phyloP scores from a whole-genome alignment of 2,113 vertebrate genomes.

The Melanerpes formicivorus region DNA sequence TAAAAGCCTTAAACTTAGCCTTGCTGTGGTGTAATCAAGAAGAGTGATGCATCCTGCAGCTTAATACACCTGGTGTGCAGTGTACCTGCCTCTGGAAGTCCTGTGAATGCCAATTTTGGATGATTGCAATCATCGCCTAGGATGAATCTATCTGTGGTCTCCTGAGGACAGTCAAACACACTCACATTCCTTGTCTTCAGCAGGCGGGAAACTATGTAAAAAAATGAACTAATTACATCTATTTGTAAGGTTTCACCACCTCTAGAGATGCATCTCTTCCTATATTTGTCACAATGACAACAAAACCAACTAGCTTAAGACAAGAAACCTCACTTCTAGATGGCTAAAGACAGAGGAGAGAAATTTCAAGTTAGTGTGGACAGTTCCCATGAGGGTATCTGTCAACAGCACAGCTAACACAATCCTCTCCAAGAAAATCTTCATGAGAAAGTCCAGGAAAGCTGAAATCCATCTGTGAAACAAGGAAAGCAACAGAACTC shows the following conservation, averaged over 20 bases:
- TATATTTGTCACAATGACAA: background rate
- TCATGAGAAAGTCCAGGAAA: background rate
- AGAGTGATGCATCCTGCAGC: background rate
- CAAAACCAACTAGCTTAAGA: background rate
- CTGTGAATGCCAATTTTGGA: background rate
- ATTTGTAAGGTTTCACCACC: background rate
- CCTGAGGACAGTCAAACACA: background rate
- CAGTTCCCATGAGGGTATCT: background rate
- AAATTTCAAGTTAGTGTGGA: background rate
- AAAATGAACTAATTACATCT: background rate
- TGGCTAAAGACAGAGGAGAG: background rate
- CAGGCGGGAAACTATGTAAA: background rate
- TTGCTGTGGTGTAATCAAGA: background rate
- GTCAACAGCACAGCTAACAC: background rate
- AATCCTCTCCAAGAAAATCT: background rate
- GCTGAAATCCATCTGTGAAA: background rate
- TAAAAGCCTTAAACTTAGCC: background rate
- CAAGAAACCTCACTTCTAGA: background rate
- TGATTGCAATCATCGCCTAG: background rate
- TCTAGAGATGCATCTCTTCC: background rate
- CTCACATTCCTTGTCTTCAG: background rate
- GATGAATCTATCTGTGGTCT: background rate
- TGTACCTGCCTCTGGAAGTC: background rate
- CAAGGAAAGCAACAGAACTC: background rate
- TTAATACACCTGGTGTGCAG: fast-evolving